Evolutionary conservation across 2,888 invertebrate species (phyloP).

Genomic region (Linnaemya tessellans): DNA sequence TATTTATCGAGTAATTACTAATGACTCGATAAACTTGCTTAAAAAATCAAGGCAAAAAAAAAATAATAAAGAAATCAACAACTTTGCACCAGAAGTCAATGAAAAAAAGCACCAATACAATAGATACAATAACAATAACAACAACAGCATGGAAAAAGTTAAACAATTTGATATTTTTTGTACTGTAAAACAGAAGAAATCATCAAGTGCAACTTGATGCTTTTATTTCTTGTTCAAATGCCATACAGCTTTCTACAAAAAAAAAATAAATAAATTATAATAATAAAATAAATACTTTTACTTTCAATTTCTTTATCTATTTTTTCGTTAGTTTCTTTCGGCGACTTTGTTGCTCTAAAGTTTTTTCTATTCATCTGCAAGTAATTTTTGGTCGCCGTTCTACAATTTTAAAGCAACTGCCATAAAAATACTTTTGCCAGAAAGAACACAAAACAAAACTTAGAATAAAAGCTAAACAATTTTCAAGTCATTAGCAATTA

Average conservation of each 20-base stretch:
- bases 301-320: slow-evolving; percentile 37
- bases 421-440: not conserved
- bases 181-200: slow-evolving; percentile 42
- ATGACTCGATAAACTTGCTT: slow-evolving; percentile 12
- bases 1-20: no score
- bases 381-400: slow-evolving; percentile 3
- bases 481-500: slow-evolving; percentile 27
- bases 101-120: not conserved
- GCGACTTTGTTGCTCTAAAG: not conserved
- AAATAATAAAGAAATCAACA: not conserved
- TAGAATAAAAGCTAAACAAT: slow-evolving; percentile 6
- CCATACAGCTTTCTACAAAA: slow-evolving; percentile 46
- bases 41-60: slow-evolving; percentile 1
- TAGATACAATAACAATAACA: not conserved
- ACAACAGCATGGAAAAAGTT: not conserved
- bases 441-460: slow-evolving; percentile 25
- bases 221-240: slow-evolving; percentile 39
- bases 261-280: not conserved
- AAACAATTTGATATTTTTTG: slow-evolving; percentile 13
- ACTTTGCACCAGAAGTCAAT: not conserved
- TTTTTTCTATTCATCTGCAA: not conserved
- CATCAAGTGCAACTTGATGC: slow-evolving; percentile 55
- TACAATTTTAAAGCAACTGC: slow-evolving; percentile 9
- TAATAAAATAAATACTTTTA: slow-evolving; percentile 37
- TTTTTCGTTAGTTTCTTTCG: not conserved